Percentiles rank a stretch among this genome's conserved stretches.
phyloP scores from a whole-genome alignment of 2,797 vertebrate species.

The Smutsia temminckii region DNA sequence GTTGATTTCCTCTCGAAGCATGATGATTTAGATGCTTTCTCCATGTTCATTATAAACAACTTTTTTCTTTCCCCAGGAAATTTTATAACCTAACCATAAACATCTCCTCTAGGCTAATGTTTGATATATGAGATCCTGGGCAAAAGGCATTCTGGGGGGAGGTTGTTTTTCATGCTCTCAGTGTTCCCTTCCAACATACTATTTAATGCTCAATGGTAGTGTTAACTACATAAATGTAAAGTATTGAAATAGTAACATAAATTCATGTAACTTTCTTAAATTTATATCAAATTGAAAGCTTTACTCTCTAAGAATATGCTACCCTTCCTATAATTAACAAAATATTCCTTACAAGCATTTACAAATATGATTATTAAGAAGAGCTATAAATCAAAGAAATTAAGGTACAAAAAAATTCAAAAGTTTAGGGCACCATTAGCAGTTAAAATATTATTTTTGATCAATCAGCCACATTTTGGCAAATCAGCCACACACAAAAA shows the following conservation, averaged over 20 bases:
- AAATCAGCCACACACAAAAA: not conserved
- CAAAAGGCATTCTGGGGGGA: not conserved
- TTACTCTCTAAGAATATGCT: not conserved
- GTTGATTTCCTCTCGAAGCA: not conserved
- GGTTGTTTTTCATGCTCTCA: not conserved
- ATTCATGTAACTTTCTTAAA: not conserved
- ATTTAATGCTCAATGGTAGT: not conserved
- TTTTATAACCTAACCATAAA: slow-evolving; percentile 43
- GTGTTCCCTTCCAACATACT: not conserved
- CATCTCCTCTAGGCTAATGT: slow-evolving; percentile 30
- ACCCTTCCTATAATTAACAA: not conserved
- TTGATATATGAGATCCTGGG: not conserved
- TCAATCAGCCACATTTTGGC: not conserved
- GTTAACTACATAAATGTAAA: not conserved
- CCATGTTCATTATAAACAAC: slow-evolving; percentile 27
- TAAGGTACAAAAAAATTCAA: not conserved
- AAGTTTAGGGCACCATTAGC: not conserved
- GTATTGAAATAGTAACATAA: not conserved
- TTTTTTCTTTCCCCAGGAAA: not conserved
- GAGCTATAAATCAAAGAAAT: not conserved
- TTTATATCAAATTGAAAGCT: not conserved
- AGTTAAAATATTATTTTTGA: not conserved
- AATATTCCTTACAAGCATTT: not conserved
- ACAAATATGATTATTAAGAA: not conserved
- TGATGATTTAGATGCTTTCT: slow-evolving; percentile 29